phyloP scores from a whole-genome alignment of 2,888 invertebrate genomes.

The Tenodera sinensis region DNA sequence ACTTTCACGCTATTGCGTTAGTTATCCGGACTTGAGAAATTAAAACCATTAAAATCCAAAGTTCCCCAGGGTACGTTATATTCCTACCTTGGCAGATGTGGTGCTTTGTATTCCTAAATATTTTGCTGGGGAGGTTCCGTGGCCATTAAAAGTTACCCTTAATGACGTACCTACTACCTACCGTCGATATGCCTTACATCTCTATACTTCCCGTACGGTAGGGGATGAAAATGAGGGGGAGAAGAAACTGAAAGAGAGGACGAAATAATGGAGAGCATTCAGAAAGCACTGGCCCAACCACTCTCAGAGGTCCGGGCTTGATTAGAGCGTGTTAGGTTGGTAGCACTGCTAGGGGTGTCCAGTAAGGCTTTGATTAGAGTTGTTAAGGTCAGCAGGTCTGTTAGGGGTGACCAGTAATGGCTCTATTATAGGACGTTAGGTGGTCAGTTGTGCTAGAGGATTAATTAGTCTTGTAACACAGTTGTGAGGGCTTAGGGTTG shows the following conservation, averaged over 20 bases:
- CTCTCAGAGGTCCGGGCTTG: neutral
- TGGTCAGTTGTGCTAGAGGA: too few species aligned
- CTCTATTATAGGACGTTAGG: too few species aligned
- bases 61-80: neutral
- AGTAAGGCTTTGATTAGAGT: neutral
- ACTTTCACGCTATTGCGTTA: neutral
- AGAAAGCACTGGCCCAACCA: neutral
- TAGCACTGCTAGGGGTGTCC: neutral
- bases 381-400: too few species aligned
- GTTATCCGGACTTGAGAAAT: neutral
- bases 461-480: too few species aligned
- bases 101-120: neutral
- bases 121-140: neutral
- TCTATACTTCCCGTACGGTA: neutral
- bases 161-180: neutral
- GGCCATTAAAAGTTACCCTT: neutral
- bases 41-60: neutral
- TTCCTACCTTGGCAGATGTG: neutral
- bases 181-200: neutral
- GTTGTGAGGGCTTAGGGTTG: too few species aligned
- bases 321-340: neutral
- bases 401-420: neutral
- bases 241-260: neutral
- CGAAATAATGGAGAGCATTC: neutral
- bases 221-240: neutral